Percentiles rank a stretch among this genome's conserved stretches.
Conservation (phyloP, 2,797 vertebrate species). For the Oophaga sylvatica region DNA sequence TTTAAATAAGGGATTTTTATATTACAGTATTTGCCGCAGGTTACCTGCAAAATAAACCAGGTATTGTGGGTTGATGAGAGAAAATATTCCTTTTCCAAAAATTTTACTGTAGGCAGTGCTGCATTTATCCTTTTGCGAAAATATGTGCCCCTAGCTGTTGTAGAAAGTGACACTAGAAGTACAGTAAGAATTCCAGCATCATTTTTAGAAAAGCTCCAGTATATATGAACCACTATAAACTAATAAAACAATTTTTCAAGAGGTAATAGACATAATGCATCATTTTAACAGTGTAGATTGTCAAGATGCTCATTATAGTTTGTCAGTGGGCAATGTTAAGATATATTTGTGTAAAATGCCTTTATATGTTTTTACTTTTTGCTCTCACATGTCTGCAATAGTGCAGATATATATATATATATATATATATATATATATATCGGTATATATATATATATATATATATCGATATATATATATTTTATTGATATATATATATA, state of each 20-base stretch:
- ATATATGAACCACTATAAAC: too few species aligned
- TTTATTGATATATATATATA: background rate
- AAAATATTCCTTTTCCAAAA: background rate
- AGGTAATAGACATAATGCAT: too few species aligned
- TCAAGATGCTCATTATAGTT: too few species aligned
- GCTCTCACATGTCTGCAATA: background rate
- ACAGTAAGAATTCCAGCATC: too few species aligned
- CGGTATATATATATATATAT: too few species aligned
- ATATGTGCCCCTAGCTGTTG: background rate
- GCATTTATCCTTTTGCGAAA: background rate
- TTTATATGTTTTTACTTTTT: background rate
- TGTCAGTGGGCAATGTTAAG: background rate
- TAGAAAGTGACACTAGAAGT: background rate
- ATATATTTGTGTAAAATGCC: background rate
- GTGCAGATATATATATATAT: background rate
- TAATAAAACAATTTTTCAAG: too few species aligned
- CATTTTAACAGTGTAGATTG: too few species aligned
- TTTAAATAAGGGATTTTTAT: background rate
- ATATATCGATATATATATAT: background rate
- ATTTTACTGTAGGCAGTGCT: background rate
- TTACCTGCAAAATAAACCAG: background rate
- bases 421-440: background rate
- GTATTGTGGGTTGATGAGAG: background rate
- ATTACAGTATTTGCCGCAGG: background rate
- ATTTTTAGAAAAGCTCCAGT: too few species aligned